Base-by-base conservation (phyloP, 2,113 vertebrate genomes). In the Pagrus major region DNA sequence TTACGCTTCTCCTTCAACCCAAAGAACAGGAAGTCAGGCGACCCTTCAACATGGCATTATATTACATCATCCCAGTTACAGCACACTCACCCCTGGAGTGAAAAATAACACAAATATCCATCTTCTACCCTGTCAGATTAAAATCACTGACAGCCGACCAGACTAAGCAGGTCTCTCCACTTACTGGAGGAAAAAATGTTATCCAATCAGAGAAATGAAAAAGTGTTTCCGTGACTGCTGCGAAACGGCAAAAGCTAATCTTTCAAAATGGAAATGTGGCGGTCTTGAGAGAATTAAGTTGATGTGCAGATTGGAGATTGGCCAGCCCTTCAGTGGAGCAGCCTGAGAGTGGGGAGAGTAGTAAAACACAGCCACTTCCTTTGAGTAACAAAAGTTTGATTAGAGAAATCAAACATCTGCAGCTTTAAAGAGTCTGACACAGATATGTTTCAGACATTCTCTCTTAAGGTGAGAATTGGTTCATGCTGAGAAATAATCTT, bases 141-240 rank as follows among this genome's bases (percentile, higher is more conserved):
- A 71, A 61, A 58, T 71, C 44, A 72, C n/a, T 16, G 37, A 52
- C 46, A 63, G 63, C 25, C 64, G 21, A 33, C 65, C 21, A 25
- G 51, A 18, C 25, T 44, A 33, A 79, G 35, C 58, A 47, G 52
- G 55, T 9, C 37, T 37, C n/a, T 29, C 6, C n/a, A 63, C 37
- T 55, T 44, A 63, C 52, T 46, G 9, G 18, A 52, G 27, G 58
- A 49, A 33, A 42, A 80, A 71, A 70, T 42, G 27, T 16, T 23
- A 85, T 83, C 52, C 63, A 71, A 64, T 89, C 74, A 72, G 59
- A 81, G 47, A 55, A 65, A 78, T 25, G 41, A 80, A 21, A 35
- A 64, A 37, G 11, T 56, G 54, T 84, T 78, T 76, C 21, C 2
- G 6, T 39, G 54, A 58, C 78, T 49, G 61, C 47, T 68, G 23